Evolutionary conservation across 2,888 invertebrate genomes (phyloP), one percentile per base, ranked within the genome.

Genomic region (Prionchulus punctatus): DNA sequence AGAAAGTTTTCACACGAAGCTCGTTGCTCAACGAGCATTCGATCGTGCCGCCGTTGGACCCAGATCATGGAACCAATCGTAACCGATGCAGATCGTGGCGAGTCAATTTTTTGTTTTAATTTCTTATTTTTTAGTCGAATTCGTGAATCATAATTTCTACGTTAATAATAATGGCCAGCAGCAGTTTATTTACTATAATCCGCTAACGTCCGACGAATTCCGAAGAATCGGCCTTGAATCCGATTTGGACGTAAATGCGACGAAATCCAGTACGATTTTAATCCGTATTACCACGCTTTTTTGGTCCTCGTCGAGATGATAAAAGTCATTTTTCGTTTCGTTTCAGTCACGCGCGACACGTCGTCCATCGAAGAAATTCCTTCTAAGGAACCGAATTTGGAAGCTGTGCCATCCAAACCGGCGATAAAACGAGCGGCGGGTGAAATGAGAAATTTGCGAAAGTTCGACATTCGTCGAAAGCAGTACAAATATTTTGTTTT

Each of bases 371-470:
- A 60, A 43, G 47, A 53, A 23, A 64, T 71, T 28, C 68, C 70
- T 2, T 67, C 68, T 47, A 63, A 64, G 54, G 74, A 75, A 63
- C 75, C 75, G 2, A 71, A 75, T 63, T 66, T 73, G 45, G 62
- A 56, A 48, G 71, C 71, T 57, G 63, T 63, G 59, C 76, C 76
- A 4, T 61, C 68, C 58, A 71, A 72, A 61, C 73, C 74, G 60
- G 57, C 61, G 50, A 63, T 64, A 1, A 64, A 64, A n/a, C 50
- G 50, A 26, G 28, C 15, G 4, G 12, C 23, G 36, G 36, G 36
- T 18, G 36, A 36, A 18, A 18, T 12, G 18, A 18, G 7, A 36
- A 36, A 18, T 12, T 36, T 36, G 36, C 36, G 7, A 12, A 36
- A 18, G 18, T 36, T 36, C 7, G 36, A n/a, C n/a, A n/a, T n/a